These are phyloP conservation scores for Saxicola maurus DNA, from an alignment of 2,797 vertebrate species.

Conservation along the genomic window DNA sequence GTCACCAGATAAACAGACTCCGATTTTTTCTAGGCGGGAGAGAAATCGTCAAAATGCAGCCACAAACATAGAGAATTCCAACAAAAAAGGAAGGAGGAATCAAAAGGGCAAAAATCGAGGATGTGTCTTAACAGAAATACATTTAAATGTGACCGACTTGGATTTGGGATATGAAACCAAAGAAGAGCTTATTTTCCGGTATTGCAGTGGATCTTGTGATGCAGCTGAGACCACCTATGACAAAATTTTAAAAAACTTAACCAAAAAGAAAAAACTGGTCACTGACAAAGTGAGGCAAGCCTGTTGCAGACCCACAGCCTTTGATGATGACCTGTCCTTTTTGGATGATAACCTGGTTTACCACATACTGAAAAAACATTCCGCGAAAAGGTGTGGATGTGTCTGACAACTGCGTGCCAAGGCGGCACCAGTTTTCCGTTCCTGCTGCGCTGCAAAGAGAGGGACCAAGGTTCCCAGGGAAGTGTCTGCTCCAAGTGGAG, in stretches of 20 bases:
- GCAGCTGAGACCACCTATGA: slow-evolving; percentile 93
- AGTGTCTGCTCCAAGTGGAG: slow-evolving; percentile 57
- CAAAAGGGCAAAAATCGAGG: slow-evolving; percentile 81
- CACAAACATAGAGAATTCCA: slow-evolving; percentile 70
- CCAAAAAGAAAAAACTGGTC: slow-evolving; percentile 89
- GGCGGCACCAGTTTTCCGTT: slow-evolving; percentile 70
- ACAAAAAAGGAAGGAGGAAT: slow-evolving; percentile 71
- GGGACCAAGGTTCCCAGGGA: slow-evolving; percentile 77
- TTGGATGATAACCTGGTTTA: slow-evolving; percentile 94
- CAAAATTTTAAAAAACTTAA: slow-evolving; percentile 97
- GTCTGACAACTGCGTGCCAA: slow-evolving; percentile 74
- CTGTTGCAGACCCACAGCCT: slow-evolving; percentile 92
- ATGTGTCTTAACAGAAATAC: slow-evolving; percentile 91
- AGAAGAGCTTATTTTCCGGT: slow-evolving; percentile 95
- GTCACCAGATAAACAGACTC: slow-evolving; percentile 79
- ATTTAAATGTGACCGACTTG: slow-evolving; percentile 96
- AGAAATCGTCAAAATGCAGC: slow-evolving; percentile 77
- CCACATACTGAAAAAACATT: slow-evolving; percentile 96
- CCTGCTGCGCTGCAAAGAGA: slow-evolving; percentile 69
- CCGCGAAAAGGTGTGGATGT: slow-evolving; percentile 92
- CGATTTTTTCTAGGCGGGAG: slow-evolving; percentile 74
- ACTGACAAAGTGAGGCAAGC: slow-evolving; percentile 88
- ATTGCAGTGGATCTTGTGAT: slow-evolving; percentile 93
- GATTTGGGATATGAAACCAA: slow-evolving; percentile 95
- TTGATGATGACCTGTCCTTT: slow-evolving; percentile 94